Conservation (phyloP, 2,797 vertebrate species). For the Onychomys leucogaster region DNA sequence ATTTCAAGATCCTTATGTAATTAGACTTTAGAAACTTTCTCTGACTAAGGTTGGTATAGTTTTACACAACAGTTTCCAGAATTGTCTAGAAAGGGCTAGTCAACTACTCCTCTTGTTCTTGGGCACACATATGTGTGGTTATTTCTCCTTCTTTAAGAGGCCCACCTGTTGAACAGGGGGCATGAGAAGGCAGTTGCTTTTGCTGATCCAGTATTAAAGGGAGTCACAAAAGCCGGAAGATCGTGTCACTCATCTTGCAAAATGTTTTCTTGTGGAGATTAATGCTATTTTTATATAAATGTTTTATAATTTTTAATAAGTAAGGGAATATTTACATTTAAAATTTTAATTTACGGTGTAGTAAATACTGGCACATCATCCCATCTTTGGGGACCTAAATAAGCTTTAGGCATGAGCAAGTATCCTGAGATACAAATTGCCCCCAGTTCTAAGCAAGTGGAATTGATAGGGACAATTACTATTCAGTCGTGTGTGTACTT, state of each 20-base stretch:
- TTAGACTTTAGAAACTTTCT: not conserved
- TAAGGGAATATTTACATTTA: not conserved
- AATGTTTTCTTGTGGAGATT: not conserved
- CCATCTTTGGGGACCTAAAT: not conserved
- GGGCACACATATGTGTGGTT: not conserved
- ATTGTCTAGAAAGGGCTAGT: not conserved
- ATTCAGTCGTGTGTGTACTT: not conserved
- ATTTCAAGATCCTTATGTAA: not conserved
- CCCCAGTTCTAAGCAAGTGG: not conserved
- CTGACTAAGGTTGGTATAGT: not conserved
- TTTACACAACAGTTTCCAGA: not conserved
- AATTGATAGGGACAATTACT: not conserved
- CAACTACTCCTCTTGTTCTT: not conserved
- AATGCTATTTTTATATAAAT: not conserved
- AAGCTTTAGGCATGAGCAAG: not conserved
- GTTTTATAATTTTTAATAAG: constrained; percentile 3
- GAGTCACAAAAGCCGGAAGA: constrained; percentile 2
- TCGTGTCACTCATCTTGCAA: not conserved
- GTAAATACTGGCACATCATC: not conserved
- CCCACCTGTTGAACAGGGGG: not conserved
- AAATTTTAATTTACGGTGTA: not conserved
- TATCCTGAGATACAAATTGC: not conserved
- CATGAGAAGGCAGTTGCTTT: not conserved
- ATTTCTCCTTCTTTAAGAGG: not conserved
- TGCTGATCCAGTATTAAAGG: not conserved